Evolutionary conservation across 2,113 vertebrate genomes (phyloP).

Genomic region (Thalassoma bifasciatum): DNA sequence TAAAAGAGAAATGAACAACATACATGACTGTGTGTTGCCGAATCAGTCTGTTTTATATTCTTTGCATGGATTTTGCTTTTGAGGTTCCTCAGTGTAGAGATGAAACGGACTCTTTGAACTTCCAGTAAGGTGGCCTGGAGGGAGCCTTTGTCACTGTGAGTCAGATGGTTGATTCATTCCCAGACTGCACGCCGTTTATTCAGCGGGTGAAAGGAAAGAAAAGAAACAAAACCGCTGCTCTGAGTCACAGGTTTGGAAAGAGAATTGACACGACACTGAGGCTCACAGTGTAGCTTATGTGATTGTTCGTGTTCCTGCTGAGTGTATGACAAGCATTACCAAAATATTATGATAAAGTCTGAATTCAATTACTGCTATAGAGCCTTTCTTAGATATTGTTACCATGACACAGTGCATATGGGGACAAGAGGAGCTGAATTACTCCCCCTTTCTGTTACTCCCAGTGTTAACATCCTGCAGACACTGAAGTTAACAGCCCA

Average conservation of each 20-base stretch:
- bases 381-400: too few relatives aligned
- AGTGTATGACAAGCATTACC: neutral
- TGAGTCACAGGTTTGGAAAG: constrained; percentile 50
- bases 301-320: neutral
- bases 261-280: constrained; percentile 28
- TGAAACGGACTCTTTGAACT: constrained; percentile 48
- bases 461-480: constrained; percentile 23
- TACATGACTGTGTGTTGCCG: constrained; percentile 3
- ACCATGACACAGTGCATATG: neutral
- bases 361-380: neutral
- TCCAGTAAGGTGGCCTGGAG: constrained; percentile 32
- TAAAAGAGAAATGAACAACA: neutral
- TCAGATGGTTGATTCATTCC: constrained; percentile 49
- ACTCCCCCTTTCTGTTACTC: neutral
- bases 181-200: constrained; percentile 47
- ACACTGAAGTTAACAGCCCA: neutral
- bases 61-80: constrained; percentile 27
- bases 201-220: constrained; percentile 45
- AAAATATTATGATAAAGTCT: neutral
- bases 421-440: neutral
- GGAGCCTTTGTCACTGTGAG: constrained; percentile 45
- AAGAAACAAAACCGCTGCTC: constrained; percentile 25
- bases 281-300: constrained; percentile 20
- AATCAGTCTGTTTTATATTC: constrained; percentile 44
- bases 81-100: constrained; percentile 17